These are phyloP conservation scores for Motacilla alba DNA, from an alignment of 2,113 vertebrate genomes.

Conservation along the genomic window DNA sequence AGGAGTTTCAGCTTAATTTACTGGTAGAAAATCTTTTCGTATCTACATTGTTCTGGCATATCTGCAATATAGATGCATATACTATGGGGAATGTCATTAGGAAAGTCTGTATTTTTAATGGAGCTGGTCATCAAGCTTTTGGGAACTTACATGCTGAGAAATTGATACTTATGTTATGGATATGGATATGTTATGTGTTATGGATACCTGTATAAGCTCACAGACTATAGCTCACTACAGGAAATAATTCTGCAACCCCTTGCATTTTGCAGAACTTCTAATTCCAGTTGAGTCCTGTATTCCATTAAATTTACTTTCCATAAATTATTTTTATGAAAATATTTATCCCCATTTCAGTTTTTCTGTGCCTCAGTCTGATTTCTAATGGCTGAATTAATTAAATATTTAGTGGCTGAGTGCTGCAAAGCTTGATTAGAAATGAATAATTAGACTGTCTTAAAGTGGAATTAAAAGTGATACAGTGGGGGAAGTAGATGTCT, in stretches of 20 bases:
- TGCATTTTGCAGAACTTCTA: background rate
- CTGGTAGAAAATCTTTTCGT: background rate
- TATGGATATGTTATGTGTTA: background rate
- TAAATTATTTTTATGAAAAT: background rate
- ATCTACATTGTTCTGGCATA: accelerated
- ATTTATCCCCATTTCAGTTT: background rate
- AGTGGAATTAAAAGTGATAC: background rate
- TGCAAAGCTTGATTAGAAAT: background rate
- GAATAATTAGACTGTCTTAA: background rate
- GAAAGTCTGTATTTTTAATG: background rate
- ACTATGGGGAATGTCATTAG: background rate
- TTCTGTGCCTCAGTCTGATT: background rate
- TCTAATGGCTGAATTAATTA: background rate
- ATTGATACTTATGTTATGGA: too few species aligned
- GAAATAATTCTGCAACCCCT: background rate
- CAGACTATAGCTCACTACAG: background rate
- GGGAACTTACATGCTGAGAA: background rate
- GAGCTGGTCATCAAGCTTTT: background rate
- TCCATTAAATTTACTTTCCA: background rate
- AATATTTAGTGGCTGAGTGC: background rate
- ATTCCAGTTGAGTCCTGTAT: background rate
- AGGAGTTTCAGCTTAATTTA: background rate
- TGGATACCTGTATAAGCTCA: background rate
- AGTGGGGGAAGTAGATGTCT: background rate
- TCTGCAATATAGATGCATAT: background rate